A percentile compares a stretch with the other conserved stretches of the same genome.
phyloP scores from a whole-genome alignment of 2,888 invertebrate species.

The Hydraecia micacea region DNA sequence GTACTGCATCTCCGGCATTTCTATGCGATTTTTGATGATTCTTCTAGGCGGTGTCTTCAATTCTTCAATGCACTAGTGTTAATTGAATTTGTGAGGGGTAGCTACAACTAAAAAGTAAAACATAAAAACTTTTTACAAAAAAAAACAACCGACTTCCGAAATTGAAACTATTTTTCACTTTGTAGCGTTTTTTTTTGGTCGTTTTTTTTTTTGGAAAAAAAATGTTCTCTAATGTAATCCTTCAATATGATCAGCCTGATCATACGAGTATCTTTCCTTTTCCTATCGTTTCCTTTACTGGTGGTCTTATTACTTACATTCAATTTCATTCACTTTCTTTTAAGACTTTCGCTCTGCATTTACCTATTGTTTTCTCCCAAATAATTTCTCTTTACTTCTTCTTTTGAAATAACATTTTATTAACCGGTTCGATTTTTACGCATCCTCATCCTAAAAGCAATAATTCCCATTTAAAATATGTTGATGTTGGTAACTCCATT shows the following conservation, averaged over 20 bases:
- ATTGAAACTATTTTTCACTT: no score
- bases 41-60: no score
- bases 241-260: conserved; percentile 10
- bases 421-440: background rate
- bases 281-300: background rate
- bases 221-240: conserved; percentile 17
- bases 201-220: no score
- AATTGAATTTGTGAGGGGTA: no score
- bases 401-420: background rate
- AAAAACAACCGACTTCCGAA: no score
- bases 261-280: background rate
- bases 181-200: no score
- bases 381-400: background rate
- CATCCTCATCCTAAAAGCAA: conserved; percentile 2
- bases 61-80: no score
- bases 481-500: conserved; percentile 24
- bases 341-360: no score
- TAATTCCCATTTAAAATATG: conserved; percentile 25
- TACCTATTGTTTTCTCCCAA: background rate
- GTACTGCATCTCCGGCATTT: no score
- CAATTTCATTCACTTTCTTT: background rate
- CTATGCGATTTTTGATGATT: no score
- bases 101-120: no score
- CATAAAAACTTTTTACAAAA: no score
- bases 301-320: background rate